Evolutionary conservation across 2,113 vertebrate species (phyloP), one percentile per base, ranked within the genome.

Genomic region (Lethenteron reissneri): DNA sequence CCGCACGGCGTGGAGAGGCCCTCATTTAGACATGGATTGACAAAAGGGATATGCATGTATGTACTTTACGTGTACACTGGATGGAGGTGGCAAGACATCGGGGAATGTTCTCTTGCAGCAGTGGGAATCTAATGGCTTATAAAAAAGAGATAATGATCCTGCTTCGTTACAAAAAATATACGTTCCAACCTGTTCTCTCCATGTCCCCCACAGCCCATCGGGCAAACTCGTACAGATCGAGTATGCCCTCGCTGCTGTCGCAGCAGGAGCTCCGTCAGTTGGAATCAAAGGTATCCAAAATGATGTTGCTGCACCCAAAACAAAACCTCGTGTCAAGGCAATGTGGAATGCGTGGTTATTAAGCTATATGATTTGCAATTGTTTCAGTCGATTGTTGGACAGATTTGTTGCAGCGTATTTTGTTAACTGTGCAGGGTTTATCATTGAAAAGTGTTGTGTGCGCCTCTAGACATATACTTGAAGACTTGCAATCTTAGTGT

Each of bases 161-260:
- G 64, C 25, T 68, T n/a, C 10, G n/a, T 68, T 41, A 41, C 41
- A 41, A 7, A 41, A 41, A 41, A 7, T 41, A 41, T 41, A 41
- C 41, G 41, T 41, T 41, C 41, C 41, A 41, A 41, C 41, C 41
- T 41, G 41, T 41, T 41, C 41, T 41, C 41, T 41, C 41, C 41
- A 41, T 41, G 41, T 41, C 41, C 41, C 41, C 41, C 41, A 41
- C 74, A 99, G 95, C 81, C 95, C 92, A 8, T 99, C 92, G 57
- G 95, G 95, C 73, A 99, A 99, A 78, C 85, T 99, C 80, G 92
- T 99, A 70, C 95, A 99, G 84, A 99, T 99, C 79, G 92, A 99
- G 75, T 99, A 99, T 81, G 95, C 95, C 12, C 82, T 99, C 81
- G 89, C 92, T 77, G 95, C 95, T 62, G 95, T 97, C 74, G 92